Evolutionary conservation across 2,888 invertebrate genomes (phyloP).

Genomic region (Choristoneura rosaceana): DNA sequence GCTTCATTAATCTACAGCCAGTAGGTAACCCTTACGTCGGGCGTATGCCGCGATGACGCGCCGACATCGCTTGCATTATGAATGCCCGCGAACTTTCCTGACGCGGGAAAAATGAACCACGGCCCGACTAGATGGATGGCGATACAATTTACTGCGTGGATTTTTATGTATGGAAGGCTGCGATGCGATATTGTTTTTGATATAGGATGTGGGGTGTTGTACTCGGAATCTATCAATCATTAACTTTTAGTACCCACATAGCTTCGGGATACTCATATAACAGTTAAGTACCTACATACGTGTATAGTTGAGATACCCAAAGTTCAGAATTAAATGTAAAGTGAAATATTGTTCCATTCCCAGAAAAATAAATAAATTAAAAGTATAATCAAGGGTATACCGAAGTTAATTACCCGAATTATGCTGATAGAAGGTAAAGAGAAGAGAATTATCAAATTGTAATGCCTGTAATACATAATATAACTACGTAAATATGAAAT

Average conservation of each 20-base stretch:
- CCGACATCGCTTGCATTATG: slow-evolving; percentile 82
- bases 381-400: no score
- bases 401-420: no score
- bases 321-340: no score
- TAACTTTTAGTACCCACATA: not conserved
- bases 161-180: slow-evolving; percentile 30
- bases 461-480: no score
- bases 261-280: not conserved
- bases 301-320: no score
- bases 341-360: no score
- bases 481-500: no score
- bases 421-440: no score
- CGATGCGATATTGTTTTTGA: slow-evolving; percentile 19
- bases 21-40: slow-evolving; percentile 64
- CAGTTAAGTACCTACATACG: no score
- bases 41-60: slow-evolving; percentile 80
- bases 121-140: slow-evolving; percentile 72
- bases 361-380: no score
- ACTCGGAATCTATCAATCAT: slow-evolving; percentile 4
- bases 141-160: slow-evolving; percentile 67
- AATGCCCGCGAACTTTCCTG: slow-evolving; percentile 78
- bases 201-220: not conserved
- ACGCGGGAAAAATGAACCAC: slow-evolving; percentile 84
- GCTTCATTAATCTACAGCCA: slow-evolving; percentile 68
- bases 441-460: no score